Evolutionary conservation across 2,113 vertebrate genomes (phyloP).

Genomic region (Aegithalos caudatus): DNA sequence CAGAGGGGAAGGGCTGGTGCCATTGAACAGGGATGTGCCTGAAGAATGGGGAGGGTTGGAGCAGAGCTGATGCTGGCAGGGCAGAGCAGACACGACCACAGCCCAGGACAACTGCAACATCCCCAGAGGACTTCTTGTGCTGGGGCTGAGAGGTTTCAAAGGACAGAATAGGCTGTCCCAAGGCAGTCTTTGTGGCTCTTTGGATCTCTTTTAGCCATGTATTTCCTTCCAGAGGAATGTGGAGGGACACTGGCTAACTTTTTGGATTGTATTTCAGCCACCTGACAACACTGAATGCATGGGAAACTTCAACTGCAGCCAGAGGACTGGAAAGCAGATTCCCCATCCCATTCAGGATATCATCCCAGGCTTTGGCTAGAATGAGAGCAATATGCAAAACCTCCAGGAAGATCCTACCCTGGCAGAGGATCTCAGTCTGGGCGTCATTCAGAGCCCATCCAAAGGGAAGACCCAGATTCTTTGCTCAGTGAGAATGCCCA

Average conservation of each 20-base stretch:
- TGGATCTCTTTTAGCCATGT: neutral
- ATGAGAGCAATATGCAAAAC: neutral
- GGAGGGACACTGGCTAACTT: neutral
- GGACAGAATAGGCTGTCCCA: neutral
- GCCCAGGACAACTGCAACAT: rapidly evolving
- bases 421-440: neutral
- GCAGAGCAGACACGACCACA: neutral
- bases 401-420: neutral
- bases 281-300: neutral
- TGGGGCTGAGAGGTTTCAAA: neutral
- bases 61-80: neutral
- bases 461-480: neutral
- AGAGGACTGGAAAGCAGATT: constrained; percentile 3
- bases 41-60: neutral
- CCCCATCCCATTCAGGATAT: neutral
- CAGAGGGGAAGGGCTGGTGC: neutral
- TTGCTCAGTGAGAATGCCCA: neutral
- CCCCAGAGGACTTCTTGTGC: neutral
- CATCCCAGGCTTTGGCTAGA: neutral
- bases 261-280: neutral
- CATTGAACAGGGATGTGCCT: neutral
- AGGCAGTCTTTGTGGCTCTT: neutral
- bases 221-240: neutral
- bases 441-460: neutral
- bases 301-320: constrained; percentile 11